Percentiles rank a stretch among this genome's conserved stretches.
Evolutionary conservation across 2,797 vertebrate genomes (phyloP).

Genomic region (Pagetopsis macropterus): DNA sequence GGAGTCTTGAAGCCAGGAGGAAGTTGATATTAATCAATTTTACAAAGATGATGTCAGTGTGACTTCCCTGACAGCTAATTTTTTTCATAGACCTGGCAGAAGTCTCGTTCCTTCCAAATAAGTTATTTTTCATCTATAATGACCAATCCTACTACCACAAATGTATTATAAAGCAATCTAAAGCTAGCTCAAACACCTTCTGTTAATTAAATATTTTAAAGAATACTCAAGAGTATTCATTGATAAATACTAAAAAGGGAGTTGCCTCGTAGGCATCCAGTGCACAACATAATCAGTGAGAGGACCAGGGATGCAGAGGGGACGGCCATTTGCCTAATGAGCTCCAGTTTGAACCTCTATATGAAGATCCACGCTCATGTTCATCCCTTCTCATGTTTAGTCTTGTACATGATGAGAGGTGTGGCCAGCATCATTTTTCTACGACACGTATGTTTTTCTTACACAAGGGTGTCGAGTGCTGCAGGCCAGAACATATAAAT

Average conservation of each 20-base stretch:
- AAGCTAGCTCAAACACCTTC: neutral
- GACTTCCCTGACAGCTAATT: neutral
- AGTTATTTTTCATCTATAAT: conserved; percentile 5
- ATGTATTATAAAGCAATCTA: neutral
- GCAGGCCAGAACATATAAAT: conserved; percentile 61
- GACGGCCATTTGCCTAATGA: conserved; percentile 44
- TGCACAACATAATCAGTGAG: conserved; percentile 11
- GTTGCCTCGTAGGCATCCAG: conserved; percentile 6
- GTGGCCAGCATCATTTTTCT: conserved; percentile 30
- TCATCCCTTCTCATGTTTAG: conserved; percentile 31
- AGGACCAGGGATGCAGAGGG: conserved; percentile 27
- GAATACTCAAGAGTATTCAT: neutral
- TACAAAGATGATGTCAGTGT: conserved; percentile 1
- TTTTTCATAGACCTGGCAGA: neutral
- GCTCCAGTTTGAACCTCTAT: conserved; percentile 31
- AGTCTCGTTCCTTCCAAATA: conserved; percentile 1
- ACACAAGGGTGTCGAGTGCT: conserved; percentile 48
- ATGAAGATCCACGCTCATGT: conserved; percentile 25
- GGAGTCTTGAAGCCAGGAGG: neutral
- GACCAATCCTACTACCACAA: neutral
- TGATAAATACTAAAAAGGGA: conserved; percentile 14
- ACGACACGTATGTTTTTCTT: conserved; percentile 44
- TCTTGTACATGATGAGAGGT: conserved; percentile 20
- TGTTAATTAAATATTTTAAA: conserved; percentile 11
- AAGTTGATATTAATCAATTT: conserved; percentile 14